Base-by-base conservation (phyloP, 2,113 vertebrate genomes). In the Bungarus multicinctus region DNA sequence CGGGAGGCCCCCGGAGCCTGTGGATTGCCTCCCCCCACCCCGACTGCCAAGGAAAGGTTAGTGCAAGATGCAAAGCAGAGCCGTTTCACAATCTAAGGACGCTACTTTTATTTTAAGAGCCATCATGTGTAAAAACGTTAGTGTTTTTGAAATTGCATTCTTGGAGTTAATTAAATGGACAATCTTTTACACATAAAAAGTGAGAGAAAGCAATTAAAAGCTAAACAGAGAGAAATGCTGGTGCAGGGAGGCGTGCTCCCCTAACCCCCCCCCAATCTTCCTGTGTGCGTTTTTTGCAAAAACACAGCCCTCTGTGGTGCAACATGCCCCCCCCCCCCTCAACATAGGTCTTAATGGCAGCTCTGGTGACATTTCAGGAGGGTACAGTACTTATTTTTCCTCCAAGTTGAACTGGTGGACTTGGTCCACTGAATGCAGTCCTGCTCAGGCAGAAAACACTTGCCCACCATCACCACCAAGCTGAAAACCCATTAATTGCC, bases 111-210 rank as follows among this genome's bases (percentile, higher is more conserved):
- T 97, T 98, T 98, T 97, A 98, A 98, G 97, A 98, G 98, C 97
- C 93, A 94, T 97, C 97, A 98, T 98, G 98, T 98, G 98, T 97
- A 98, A 98, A 95, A 98, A 97, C 97, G 97, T 98, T 98, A 98
- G 97, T 91, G 96, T 95, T 98, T 98, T 97, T 97, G 97, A 98
- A 98, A 98, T 97, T 97, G 98, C 98, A 97, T 98, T 97, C 97
- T 97, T 94, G 43, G 89, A 98, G 97, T 98, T 98, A 98, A 98
- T 98, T 98, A 98, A 98, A 98, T 96, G 98, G 98, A 98, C 97
- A 97, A 98, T 98, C 97, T 98, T 97, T 98, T 97, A 97, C 96
- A 96, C 97, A 98, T 97, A 98, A 98, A 97, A 98, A 98, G 97
- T 97, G 97, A 97, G 98, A 97, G 97, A 96, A 96, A 97, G 97